These are phyloP conservation scores for Cherax quadricarinatus DNA, from an alignment of 1,140 invertebrate genomes.

Conservation along the genomic window DNA sequence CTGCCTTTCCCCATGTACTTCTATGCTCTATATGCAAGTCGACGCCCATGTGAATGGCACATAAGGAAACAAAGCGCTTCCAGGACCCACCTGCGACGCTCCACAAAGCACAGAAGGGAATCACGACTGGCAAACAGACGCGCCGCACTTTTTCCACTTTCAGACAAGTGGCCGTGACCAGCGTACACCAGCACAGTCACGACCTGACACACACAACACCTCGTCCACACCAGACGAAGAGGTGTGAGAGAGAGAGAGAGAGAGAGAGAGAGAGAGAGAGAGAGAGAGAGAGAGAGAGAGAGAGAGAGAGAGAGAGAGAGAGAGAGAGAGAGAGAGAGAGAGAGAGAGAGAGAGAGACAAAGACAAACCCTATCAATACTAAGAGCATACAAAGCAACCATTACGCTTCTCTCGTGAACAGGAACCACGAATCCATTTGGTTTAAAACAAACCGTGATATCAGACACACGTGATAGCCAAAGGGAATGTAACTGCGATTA, in stretches of 20 bases:
- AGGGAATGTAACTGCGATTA: not conserved
- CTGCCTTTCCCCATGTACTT: not conserved
- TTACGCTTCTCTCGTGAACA: no score
- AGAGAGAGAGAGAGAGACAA: not conserved
- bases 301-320: not conserved
- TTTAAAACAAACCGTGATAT: no score
- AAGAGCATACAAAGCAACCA: no score
- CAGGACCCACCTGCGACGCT: not conserved
- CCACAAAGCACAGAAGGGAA: slow-evolving; percentile 13
- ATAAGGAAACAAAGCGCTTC: not conserved
- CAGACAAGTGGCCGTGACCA: slow-evolving; percentile 49
- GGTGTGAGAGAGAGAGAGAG: not conserved
- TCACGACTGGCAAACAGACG: slow-evolving; percentile 46
- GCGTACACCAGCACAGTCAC: slow-evolving; percentile 27
- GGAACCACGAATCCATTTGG: no score
- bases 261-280: not conserved
- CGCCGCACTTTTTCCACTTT: slow-evolving; percentile 40
- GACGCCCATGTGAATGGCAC: not conserved
- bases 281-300: not conserved
- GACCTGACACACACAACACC: slow-evolving; percentile 13
- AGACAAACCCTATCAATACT: not conserved
- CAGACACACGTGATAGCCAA: not conserved
- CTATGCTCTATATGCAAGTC: not conserved
- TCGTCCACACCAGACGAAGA: not conserved
- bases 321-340: not conserved